These are phyloP conservation scores for Rhagonycha fulva DNA, from an alignment of 2,888 invertebrate genomes.

Conservation along the genomic window DNA sequence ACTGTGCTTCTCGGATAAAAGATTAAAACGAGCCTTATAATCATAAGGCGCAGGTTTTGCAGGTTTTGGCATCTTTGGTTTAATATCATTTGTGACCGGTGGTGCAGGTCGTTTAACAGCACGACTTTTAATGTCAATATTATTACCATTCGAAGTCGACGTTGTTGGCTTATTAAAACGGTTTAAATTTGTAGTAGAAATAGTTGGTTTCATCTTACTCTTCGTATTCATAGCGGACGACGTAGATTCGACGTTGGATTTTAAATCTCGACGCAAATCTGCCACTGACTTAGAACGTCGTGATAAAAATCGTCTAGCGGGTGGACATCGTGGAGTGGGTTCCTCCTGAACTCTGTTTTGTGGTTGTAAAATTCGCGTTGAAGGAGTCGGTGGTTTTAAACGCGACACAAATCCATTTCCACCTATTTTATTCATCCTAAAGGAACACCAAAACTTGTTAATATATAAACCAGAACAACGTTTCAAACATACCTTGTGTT, in stretches of 20 bases:
- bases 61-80: slow-evolving; percentile 55
- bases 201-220: background rate
- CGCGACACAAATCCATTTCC: background rate
- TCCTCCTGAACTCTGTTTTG: background rate
- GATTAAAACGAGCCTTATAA: slow-evolving; percentile 67
- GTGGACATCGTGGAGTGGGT: background rate
- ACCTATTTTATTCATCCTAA: background rate
- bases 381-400: background rate
- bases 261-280: background rate
- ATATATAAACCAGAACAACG: background rate
- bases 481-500: background rate
- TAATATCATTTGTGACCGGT: slow-evolving; percentile 11
- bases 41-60: slow-evolving; percentile 67
- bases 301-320: background rate
- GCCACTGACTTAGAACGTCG: background rate
- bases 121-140: background rate
- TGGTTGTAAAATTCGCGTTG: background rate
- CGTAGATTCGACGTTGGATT: background rate
- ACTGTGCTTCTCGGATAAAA: slow-evolving; percentile 62
- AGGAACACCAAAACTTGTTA: background rate
- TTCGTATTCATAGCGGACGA: background rate
- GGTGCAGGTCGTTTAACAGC: background rate
- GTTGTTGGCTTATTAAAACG: background rate
- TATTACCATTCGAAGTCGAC: background rate
- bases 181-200: no score